These are phyloP conservation scores for Cochlearius cochlearius DNA, from an alignment of 2,113 vertebrate genomes.

Conservation along the genomic window DNA sequence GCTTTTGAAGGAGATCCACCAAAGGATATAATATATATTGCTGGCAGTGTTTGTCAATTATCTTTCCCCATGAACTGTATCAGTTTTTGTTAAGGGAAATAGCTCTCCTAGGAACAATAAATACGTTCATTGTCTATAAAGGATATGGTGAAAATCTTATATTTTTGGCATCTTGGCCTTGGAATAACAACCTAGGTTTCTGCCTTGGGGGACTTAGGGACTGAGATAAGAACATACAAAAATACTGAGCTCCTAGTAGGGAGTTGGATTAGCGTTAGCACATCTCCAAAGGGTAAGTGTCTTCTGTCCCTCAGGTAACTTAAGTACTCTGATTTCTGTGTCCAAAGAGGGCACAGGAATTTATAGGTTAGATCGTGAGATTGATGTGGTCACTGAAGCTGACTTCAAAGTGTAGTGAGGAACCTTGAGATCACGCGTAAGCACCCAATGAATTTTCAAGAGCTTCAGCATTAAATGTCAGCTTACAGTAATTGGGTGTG, in stretches of 20 bases:
- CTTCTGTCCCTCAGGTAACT: neutral
- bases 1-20: neutral
- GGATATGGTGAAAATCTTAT: neutral
- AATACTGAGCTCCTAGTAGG: rapidly evolving
- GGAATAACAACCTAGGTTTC: neutral
- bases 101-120: neutral
- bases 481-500: neutral
- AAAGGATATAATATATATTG: neutral
- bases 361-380: neutral
- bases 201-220: neutral
- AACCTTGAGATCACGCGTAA: neutral
- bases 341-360: neutral
- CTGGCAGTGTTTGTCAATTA: neutral
- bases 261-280: neutral
- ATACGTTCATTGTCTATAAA: neutral
- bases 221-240: neutral
- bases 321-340: neutral
- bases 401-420: neutral
- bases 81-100: neutral
- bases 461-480: neutral
- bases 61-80: neutral
- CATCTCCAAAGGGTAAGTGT: neutral
- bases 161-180: neutral
- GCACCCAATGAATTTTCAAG: neutral
- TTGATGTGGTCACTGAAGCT: neutral